A percentile compares a stretch with the other conserved stretches of the same genome.
These are phyloP conservation scores for Laothoe populi DNA, from an alignment of 2,888 invertebrate genomes.

Conservation along the genomic window DNA sequence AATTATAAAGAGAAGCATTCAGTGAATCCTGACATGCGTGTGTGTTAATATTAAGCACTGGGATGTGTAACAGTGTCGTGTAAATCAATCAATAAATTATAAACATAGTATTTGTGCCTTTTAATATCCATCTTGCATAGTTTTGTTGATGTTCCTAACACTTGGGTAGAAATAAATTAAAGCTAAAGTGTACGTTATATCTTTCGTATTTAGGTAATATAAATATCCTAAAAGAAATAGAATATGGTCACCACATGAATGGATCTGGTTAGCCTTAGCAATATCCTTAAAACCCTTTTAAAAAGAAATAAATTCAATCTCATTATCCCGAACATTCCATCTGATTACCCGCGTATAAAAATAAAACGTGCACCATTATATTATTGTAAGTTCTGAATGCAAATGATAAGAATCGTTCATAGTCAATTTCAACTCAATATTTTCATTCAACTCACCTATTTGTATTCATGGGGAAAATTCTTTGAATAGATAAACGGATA, in stretches of 20 bases:
- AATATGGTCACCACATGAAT: background rate
- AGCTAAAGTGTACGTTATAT: no score
- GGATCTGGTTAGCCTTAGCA: background rate
- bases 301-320: constrained; percentile 6
- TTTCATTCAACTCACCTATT: constrained; percentile 66
- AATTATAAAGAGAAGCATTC: no score
- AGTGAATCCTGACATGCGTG: no score
- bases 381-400: constrained; percentile 41
- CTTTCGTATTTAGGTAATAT: no score
- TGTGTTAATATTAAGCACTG: no score
- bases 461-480: constrained; percentile 71
- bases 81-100: no score
- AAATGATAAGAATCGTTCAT: constrained; percentile 55
- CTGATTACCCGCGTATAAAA: constrained; percentile 21
- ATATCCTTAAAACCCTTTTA: constrained; percentile 8
- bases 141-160: no score
- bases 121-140: no score
- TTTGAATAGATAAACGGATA: constrained; percentile 70
- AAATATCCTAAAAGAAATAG: background rate
- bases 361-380: constrained; percentile 30
- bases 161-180: no score
- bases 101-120: no score
- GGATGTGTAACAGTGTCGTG: no score
- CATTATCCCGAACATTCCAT: background rate
- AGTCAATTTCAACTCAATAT: constrained; percentile 65